These are phyloP conservation scores for Palaemon carinicauda DNA, from an alignment of 1,140 invertebrate species.

Conservation along the genomic window DNA sequence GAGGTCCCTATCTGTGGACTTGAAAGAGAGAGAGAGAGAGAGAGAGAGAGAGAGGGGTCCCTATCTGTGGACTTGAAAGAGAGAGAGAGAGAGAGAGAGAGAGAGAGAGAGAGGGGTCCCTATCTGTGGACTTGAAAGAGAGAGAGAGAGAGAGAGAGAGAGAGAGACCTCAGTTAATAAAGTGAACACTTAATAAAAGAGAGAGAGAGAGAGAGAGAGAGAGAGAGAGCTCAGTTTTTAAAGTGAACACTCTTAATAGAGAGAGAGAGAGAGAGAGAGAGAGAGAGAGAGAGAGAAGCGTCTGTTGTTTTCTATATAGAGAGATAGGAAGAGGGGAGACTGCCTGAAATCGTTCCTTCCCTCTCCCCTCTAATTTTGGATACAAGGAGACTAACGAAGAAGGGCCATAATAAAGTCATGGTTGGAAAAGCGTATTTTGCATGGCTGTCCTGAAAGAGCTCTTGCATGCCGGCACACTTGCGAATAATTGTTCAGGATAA, in stretches of 20 bases:
- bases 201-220: neutral
- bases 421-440: too few species aligned
- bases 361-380: neutral
- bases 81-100: neutral
- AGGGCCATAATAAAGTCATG: too few species aligned
- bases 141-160: conserved; percentile 6
- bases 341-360: neutral
- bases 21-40: neutral
- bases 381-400: too few species aligned
- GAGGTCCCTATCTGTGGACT: too few species aligned
- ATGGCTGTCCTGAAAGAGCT: too few species aligned
- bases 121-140: too few species aligned
- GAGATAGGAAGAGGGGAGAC: neutral
- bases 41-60: neutral
- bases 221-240: too few species aligned
- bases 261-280: neutral
- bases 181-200: too few species aligned
- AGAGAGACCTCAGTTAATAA: neutral
- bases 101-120: neutral
- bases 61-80: neutral
- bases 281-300: too few species aligned
- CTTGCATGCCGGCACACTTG: too few species aligned
- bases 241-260: too few species aligned
- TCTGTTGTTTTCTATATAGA: neutral
- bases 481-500: too few species aligned